Conservation (phyloP, 1,140 invertebrate species). For the Rhagoletis zephyria region DNA sequence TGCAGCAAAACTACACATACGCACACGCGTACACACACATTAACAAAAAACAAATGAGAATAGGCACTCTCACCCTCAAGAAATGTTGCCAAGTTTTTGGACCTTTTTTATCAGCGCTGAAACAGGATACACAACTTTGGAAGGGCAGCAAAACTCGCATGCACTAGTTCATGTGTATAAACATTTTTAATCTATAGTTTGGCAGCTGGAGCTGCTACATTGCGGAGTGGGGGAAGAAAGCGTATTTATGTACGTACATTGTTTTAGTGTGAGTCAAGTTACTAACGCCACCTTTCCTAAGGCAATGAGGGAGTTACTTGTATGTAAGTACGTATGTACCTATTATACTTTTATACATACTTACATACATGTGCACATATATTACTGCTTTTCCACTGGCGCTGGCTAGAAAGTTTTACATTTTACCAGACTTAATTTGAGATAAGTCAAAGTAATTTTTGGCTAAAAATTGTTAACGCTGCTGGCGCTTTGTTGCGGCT, state of each 20-base stretch:
- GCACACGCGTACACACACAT: too few species aligned
- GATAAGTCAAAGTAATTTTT: constrained; percentile 51
- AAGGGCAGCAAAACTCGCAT: neutral
- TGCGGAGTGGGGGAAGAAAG: neutral
- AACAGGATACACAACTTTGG: neutral
- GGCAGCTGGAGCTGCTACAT: neutral
- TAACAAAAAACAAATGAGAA: too few species aligned
- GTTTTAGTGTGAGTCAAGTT: constrained; percentile 6
- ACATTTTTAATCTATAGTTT: constrained; percentile 29
- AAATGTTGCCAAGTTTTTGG: neutral
- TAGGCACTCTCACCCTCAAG: neutral
- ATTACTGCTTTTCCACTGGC: neutral
- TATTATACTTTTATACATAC: neutral
- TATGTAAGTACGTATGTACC: neutral
- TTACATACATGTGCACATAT: neutral
- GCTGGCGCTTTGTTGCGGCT: constrained; percentile 47
- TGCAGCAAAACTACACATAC: too few species aligned
- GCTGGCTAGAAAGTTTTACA: constrained; percentile 14
- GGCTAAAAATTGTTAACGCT: constrained; percentile 40
- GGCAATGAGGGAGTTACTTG: neutral
- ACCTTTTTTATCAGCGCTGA: constrained; percentile 13
- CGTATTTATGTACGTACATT: neutral
- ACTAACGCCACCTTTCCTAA: neutral
- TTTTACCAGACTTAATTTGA: constrained; percentile 48
- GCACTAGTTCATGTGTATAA: neutral